A percentile compares a stretch with the other conserved stretches of the same genome.
Evolutionary conservation across 2,797 vertebrate species (phyloP).

Genomic region (Platyrinchus mystaceus): DNA sequence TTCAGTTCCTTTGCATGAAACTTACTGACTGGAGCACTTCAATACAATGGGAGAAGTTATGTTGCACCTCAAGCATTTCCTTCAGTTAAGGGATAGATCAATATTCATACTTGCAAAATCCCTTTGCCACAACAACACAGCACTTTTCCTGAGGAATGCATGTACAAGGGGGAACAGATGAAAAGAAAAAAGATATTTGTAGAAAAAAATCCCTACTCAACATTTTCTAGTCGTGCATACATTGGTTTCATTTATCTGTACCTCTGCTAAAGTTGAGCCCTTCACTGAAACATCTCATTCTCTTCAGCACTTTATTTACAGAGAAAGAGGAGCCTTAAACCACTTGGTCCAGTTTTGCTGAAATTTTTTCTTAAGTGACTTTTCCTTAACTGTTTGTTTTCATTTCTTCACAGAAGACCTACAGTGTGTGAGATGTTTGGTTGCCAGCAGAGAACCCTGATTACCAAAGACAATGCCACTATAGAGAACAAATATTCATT

Average conservation of each 20-base stretch:
- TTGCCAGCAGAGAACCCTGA: background rate
- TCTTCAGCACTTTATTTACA: slow-evolving; percentile 60
- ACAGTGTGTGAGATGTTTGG: slow-evolving; percentile 6
- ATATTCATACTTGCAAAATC: background rate
- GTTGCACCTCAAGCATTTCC: background rate
- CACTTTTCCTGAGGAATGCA: background rate
- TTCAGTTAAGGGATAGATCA: background rate
- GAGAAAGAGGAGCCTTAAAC: slow-evolving; percentile 50
- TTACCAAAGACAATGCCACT: slow-evolving; percentile 40
- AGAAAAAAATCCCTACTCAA: slow-evolving; percentile 39
- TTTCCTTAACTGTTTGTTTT: slow-evolving; percentile 61
- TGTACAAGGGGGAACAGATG: background rate
- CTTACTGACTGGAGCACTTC: background rate
- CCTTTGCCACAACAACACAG: background rate
- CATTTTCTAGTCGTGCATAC: slow-evolving; percentile 23
- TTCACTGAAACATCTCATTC: slow-evolving; percentile 58
- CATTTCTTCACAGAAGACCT: slow-evolving; percentile 44
- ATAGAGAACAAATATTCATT: slow-evolving; percentile 24
- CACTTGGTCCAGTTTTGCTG: slow-evolving; percentile 22
- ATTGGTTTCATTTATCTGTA: slow-evolving; percentile 41
- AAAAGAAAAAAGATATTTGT: background rate
- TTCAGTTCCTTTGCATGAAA: background rate
- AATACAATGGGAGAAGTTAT: background rate
- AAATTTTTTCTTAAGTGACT: slow-evolving; percentile 20
- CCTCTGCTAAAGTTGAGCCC: background rate